Conservation (phyloP, 2,113 vertebrate genomes). For the Labrus mixtus region DNA sequence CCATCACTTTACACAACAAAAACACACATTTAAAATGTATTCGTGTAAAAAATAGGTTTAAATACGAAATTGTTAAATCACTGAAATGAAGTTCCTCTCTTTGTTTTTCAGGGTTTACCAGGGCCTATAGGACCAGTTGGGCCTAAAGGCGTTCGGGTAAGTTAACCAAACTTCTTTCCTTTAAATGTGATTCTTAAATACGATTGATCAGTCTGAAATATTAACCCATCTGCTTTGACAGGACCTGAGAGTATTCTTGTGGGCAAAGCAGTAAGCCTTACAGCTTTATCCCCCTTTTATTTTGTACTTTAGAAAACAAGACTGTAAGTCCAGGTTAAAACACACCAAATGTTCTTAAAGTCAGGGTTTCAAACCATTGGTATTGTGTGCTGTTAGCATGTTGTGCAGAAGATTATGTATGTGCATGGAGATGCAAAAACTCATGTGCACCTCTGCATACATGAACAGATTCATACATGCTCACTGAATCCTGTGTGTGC, state of each 20-base stretch:
- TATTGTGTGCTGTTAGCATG: slow-evolving; percentile 12
- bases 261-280: background rate
- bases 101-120: slow-evolving; percentile 93
- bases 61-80: background rate
- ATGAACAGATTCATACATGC: slow-evolving; percentile 40
- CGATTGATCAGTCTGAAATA: slow-evolving; percentile 17
- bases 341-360: background rate
- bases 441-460: slow-evolving; percentile 19
- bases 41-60: slow-evolving; percentile 3
- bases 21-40: slow-evolving; percentile 14
- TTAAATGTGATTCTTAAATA: slow-evolving; percentile 9
- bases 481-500: background rate
- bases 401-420: slow-evolving; percentile 36
- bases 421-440: slow-evolving; percentile 6
- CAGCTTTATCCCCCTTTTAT: slow-evolving; percentile 18
- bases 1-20: background rate
- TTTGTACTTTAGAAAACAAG: background rate
- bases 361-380: slow-evolving; percentile 2
- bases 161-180: slow-evolving; percentile 59
- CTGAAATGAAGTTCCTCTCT: slow-evolving; percentile 63
- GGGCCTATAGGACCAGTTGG: slow-evolving; percentile 94
- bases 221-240: slow-evolving; percentile 30
- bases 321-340: slow-evolving; percentile 18
- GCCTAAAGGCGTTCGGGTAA: slow-evolving; percentile 96
- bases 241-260: slow-evolving; percentile 14